Percentiles rank a stretch among this genome's conserved stretches.
Evolutionary conservation across 64 coral and sea anemone genomes (phyloP).

Genomic region (Dendronephthya gigantea): DNA sequence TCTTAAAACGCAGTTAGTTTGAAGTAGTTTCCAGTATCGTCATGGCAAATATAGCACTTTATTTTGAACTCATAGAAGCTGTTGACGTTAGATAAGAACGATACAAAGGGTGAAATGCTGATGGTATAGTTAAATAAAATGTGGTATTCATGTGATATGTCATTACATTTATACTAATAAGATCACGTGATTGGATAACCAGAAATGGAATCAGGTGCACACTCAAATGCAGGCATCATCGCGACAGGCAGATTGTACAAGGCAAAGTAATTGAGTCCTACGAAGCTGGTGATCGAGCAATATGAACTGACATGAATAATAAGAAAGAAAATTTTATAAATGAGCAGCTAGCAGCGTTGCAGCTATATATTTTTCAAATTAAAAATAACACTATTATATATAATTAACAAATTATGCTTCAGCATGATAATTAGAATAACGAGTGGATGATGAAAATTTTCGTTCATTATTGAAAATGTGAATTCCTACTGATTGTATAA

Average conservation of each 20-base stretch:
- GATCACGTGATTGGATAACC: too few relatives aligned
- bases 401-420: background rate
- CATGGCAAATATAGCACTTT: background rate
- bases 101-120: too few relatives aligned
- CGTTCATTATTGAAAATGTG: background rate
- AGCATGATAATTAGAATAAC: background rate
- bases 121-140: background rate
- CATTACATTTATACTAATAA: too few relatives aligned
- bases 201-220: too few relatives aligned
- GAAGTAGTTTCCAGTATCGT: background rate
- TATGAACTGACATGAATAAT: too few relatives aligned
- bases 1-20: too few relatives aligned
- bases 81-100: background rate
- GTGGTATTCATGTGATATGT: too few relatives aligned
- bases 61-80: background rate
- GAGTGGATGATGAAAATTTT: background rate
- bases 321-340: too few relatives aligned
- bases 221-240: too few relatives aligned
- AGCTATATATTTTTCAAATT: background rate
- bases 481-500: background rate
- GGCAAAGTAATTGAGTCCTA: too few relatives aligned
- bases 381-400: background rate
- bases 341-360: background rate
- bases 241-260: too few relatives aligned
- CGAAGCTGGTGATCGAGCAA: too few relatives aligned